phyloP scores from a whole-genome alignment of 2,797 vertebrate species.

The Myotis vivesi region DNA sequence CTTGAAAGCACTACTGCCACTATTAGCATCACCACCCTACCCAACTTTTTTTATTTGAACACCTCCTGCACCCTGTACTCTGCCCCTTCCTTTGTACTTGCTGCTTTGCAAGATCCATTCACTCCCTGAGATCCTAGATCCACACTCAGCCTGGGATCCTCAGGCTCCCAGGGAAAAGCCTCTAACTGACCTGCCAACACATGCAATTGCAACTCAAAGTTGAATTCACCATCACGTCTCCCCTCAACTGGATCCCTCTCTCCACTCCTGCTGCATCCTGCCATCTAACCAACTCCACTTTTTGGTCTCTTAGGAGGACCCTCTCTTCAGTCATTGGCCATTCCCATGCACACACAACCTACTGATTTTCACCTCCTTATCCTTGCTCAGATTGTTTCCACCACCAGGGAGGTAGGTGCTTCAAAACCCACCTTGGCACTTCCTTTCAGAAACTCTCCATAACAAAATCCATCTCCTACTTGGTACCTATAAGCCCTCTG shows the following conservation, averaged over 20 bases:
- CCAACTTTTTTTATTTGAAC: not conserved
- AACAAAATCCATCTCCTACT: not conserved
- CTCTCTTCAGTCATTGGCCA: not conserved
- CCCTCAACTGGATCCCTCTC: not conserved
- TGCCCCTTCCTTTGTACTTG: not conserved
- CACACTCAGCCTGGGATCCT: not conserved
- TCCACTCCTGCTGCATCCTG: not conserved
- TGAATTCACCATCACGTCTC: not conserved
- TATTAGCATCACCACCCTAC: accelerated
- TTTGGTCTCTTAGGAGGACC: not conserved
- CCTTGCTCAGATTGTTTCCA: not conserved
- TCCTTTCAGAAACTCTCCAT: not conserved
- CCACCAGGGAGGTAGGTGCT: not conserved
- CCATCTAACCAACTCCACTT: not conserved
- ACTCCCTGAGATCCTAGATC: not conserved
- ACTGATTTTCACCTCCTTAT: constrained; percentile 1
- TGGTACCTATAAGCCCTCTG: not conserved
- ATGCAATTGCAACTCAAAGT: not conserved
- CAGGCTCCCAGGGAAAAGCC: not conserved
- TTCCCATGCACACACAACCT: not conserved
- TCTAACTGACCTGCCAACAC: not conserved
- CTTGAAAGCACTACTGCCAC: not conserved
- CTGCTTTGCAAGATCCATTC: not conserved
- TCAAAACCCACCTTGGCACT: not conserved
- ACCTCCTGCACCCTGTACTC: not conserved